Evolutionary conservation across 1,140 invertebrate species (phyloP).

Genomic region (Drosophila mayri): DNA sequence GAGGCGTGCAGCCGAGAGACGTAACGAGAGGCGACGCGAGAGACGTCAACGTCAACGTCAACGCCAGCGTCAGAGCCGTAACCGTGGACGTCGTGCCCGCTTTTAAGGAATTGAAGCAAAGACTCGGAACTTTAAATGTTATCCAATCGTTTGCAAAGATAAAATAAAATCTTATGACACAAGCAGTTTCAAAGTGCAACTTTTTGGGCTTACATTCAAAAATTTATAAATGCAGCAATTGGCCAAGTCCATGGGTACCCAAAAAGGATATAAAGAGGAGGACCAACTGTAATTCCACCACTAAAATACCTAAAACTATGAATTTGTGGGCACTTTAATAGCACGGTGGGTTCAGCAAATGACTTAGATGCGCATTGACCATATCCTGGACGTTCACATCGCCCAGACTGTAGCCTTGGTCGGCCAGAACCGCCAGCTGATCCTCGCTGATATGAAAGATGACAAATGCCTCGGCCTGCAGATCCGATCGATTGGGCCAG

Average conservation of each 20-base stretch:
- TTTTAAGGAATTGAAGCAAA: neutral
- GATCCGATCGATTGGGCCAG: conserved; percentile 55
- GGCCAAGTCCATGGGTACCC: no score
- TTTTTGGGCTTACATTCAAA: neutral
- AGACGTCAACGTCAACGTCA: neutral
- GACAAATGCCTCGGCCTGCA: conserved; percentile 48
- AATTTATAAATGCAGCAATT: no score
- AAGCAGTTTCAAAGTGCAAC: neutral
- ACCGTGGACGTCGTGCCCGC: neutral
- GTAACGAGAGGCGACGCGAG: neutral
- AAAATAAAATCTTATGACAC: neutral
- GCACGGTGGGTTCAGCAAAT: conserved; percentile 57
- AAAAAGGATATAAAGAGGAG: neutral
- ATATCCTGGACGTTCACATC: conserved; percentile 22
- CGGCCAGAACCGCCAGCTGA: conserved; percentile 26
- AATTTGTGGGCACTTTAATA: conserved; percentile 34
- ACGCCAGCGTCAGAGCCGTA: neutral
- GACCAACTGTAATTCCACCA: neutral
- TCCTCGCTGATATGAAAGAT: conserved; percentile 56
- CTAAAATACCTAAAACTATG: neutral
- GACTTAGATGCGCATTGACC: conserved; percentile 36
- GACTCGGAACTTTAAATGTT: neutral
- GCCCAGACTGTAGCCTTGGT: conserved; percentile 42
- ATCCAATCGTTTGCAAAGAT: neutral
- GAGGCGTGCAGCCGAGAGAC: neutral